Conservation (phyloP, 2,888 invertebrate species). For the Drosophila kanekoi region DNA sequence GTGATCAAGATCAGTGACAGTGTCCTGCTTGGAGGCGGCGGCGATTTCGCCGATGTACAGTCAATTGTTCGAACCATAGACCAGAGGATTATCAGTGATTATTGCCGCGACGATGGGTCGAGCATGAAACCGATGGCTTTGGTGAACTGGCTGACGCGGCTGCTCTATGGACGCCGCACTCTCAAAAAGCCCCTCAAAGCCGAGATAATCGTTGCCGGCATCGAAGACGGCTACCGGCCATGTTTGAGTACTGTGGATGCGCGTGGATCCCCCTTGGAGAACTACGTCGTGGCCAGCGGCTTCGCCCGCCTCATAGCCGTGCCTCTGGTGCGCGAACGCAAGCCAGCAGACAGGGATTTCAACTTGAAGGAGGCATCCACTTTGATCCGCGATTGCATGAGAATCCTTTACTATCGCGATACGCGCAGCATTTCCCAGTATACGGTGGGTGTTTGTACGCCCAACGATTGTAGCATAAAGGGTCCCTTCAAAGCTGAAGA, state of each 20-base stretch:
- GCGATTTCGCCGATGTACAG: constrained; percentile 99
- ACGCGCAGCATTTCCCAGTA: constrained; percentile 92
- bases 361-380: constrained; percentile 87
- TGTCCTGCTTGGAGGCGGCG: constrained; percentile 94
- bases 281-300: constrained; percentile 94
- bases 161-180: constrained; percentile 95
- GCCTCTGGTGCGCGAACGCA: constrained; percentile 91
- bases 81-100: constrained; percentile 91
- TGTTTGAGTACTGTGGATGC: constrained; percentile 97
- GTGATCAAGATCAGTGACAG: constrained; percentile 95
- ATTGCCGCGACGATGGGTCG: constrained; percentile 94
- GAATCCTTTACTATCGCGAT: constrained; percentile 96
- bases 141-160: constrained; percentile 96
- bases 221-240: constrained; percentile 89
- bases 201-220: constrained; percentile 95
- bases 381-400: constrained; percentile 91
- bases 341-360: constrained; percentile 85
- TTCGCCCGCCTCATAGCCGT: constrained; percentile 95
- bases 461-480: constrained; percentile 88
- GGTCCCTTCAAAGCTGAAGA: constrained; percentile 90
- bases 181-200: constrained; percentile 98
- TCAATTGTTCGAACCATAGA: constrained; percentile 86
- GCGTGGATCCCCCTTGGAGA: constrained; percentile 94
- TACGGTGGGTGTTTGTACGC: constrained; percentile 88
- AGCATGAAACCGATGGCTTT: constrained; percentile 94